Conservation (phyloP, 2,797 vertebrate species). For the Poeciliopsis turneri region DNA sequence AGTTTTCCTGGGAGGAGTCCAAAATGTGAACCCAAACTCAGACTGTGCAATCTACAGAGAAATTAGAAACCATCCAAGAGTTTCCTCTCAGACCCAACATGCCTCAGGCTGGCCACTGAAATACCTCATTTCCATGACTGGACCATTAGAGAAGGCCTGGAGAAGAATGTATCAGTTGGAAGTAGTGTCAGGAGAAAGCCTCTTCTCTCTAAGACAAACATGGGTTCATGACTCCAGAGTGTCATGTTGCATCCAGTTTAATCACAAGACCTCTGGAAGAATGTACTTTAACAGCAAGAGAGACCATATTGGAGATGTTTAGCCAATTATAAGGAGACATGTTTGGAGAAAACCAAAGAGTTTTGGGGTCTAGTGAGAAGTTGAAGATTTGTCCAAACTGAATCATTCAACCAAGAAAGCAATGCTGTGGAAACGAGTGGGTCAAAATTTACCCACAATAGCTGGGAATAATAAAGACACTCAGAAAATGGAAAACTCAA, state of each 20-base stretch:
- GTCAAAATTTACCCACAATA: background rate
- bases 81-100: background rate
- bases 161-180: background rate
- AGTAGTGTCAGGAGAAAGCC: background rate
- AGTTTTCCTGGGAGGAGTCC: background rate
- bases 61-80: background rate
- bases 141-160: background rate
- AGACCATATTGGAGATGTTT: background rate
- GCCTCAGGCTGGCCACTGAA: background rate
- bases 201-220: conserved; percentile 1
- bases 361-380: background rate
- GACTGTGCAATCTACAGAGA: background rate
- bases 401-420: background rate
- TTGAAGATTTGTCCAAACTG: background rate
- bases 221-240: background rate
- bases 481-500: background rate
- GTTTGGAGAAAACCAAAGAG: background rate
- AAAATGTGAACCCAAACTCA: background rate
- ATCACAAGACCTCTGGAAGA: background rate
- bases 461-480: background rate
- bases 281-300: background rate
- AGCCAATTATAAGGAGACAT: background rate
- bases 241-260: background rate
- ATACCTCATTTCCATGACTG: background rate
- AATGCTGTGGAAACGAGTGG: background rate